These are phyloP conservation scores for Suricata suricatta DNA, from an alignment of 2,113 vertebrate species.

Conservation along the genomic window DNA sequence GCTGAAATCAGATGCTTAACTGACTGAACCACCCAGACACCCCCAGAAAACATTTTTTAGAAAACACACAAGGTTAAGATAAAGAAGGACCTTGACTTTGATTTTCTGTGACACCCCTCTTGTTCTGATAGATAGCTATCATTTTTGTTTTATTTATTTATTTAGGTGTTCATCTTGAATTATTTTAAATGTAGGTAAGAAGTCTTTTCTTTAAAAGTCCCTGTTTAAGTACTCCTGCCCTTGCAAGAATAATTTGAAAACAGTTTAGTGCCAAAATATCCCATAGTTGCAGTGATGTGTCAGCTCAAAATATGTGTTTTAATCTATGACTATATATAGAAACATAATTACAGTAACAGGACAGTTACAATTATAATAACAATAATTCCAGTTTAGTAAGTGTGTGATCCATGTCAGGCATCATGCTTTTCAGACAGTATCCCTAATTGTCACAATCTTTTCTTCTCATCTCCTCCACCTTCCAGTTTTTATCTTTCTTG, in stretches of 20 bases:
- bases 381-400: neutral
- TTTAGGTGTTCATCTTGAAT: neutral
- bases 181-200: neutral
- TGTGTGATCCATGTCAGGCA: neutral
- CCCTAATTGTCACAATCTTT: neutral
- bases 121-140: neutral
- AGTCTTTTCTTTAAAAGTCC: neutral
- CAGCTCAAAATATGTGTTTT: neutral
- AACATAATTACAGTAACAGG: neutral
- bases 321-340: neutral
- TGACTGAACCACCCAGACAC: too few species aligned
- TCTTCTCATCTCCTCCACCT: neutral
- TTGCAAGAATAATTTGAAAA: constrained; percentile 39
- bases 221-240: neutral
- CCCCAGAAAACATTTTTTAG: neutral
- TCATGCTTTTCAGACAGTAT: neutral
- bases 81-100: neutral
- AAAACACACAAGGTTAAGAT: neutral
- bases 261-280: neutral
- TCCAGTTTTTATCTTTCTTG: neutral
- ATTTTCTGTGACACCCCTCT: neutral
- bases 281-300: neutral
- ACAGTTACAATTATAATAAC: neutral
- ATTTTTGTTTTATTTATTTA: neutral
- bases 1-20: too few species aligned